Evolutionary conservation across 2,888 invertebrate species (phyloP), one percentile per base, ranked within the genome.

Genomic region (Notodonta dromedarius): DNA sequence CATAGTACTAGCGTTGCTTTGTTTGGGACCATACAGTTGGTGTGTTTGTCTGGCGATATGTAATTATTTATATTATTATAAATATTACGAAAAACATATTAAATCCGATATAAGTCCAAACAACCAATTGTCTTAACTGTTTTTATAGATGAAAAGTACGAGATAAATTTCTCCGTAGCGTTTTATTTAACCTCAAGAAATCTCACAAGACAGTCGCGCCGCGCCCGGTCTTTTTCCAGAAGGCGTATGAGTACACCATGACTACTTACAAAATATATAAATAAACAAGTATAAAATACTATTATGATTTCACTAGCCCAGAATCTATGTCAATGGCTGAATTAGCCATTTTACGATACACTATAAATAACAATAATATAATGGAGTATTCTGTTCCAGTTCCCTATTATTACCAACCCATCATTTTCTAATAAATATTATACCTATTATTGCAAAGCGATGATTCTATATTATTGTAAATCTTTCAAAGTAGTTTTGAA

Each of bases 251-350:
- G 57, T 57, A 46, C 52, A 42, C 67, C 7, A 35, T 5, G 7
- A 35, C 35, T 74, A 66, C 61, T 66, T 64, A 66, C 68, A 66
- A 16, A 50, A 32, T 39, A 62, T 66, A 70, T 71, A 71, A 74
- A 73, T 74, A 71, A 63, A 71, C 63, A 58, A 59, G 62, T 67
- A 71, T 71, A 60, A 71, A 71, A 68, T 69, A 62, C 60, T 63
- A 61, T 67, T 52, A 67, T 70, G 62, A 77, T 76, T 78, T 74
- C 67, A 77, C 73, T 77, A 71, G 71, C 66, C 66, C 66, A 67
- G 77, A 77, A 87, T 82, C 77, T 83, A 73, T 88, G 87, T 83
- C 87, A 88, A 88, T 89, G 81, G 74, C 79, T 79, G 80, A 83
- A 85, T 87, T 83, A 82, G 70, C 74, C 70, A 81, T 85, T 89